Percentiles rank a stretch among this genome's conserved stretches.
These are phyloP conservation scores for Tinea semifulvella DNA, from an alignment of 2,888 invertebrate genomes.

Conservation along the genomic window DNA sequence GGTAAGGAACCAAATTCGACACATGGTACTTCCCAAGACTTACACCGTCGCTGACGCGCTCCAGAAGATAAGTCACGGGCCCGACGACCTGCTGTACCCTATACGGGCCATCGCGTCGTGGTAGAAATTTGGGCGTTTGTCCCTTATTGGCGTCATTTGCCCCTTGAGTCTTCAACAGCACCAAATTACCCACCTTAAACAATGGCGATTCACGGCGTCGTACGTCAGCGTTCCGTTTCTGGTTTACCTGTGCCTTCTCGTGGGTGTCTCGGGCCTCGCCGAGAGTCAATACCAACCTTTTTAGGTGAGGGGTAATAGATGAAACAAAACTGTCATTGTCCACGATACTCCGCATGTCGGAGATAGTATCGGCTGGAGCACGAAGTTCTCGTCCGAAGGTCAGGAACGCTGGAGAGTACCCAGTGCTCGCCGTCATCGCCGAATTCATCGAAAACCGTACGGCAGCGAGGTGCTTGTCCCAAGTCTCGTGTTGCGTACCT, in stretches of 20 bases:
- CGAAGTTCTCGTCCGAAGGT: constrained; percentile 23
- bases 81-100: not conserved
- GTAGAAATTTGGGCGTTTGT: constrained; percentile 10
- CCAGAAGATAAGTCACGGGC: constrained; percentile 1
- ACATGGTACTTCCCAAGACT: constrained; percentile 10
- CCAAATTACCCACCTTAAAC: constrained; percentile 4
- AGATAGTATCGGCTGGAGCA: constrained; percentile 18
- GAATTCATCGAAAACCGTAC: constrained; percentile 38
- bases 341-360: constrained; percentile 16
- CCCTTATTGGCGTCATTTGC: not conserved
- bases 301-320: constrained; percentile 18
- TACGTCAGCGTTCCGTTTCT: constrained; percentile 14
- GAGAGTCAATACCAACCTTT: constrained; percentile 14
- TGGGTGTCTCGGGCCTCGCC: constrained; percentile 10
- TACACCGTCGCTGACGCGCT: not conserved
- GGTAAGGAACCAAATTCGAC: constrained; percentile 4
- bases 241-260: constrained; percentile 17
- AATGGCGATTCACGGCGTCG: not conserved
- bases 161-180: not conserved
- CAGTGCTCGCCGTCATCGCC: constrained; percentile 20
- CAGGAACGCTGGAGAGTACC: constrained; percentile 21
- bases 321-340: constrained; percentile 9
- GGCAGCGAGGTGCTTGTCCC: constrained; percentile 26
- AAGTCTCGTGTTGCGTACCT: constrained; percentile 23
- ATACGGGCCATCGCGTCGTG: constrained; percentile 14